Percentiles rank a stretch among this genome's conserved stretches.
These are phyloP conservation scores for Speoplatyrhinus poulsoni DNA, from an alignment of 2,113 vertebrate species.

Conservation along the genomic window DNA sequence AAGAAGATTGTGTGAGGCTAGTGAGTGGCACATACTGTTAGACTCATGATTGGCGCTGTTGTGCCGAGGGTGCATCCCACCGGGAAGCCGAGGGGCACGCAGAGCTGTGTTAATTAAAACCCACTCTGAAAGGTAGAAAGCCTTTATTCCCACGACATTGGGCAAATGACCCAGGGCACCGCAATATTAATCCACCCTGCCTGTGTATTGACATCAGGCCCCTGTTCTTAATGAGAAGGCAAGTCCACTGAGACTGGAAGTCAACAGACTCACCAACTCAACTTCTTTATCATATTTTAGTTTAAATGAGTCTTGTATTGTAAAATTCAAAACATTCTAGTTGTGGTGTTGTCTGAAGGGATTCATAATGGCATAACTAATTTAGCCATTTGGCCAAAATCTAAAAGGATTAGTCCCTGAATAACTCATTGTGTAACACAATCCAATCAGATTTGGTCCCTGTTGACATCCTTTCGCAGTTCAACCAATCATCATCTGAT, in stretches of 20 bases:
- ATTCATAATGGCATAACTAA: too few relatives aligned
- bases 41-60: conserved; percentile 26
- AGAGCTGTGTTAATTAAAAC: conserved; percentile 69
- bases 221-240: not conserved
- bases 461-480: too few relatives aligned
- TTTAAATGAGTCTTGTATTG: too few relatives aligned
- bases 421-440: too few relatives aligned
- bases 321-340: too few relatives aligned
- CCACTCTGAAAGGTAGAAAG: conserved; percentile 44
- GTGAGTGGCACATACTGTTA: conserved; percentile 38
- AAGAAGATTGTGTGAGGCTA: not conserved
- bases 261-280: not conserved
- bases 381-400: too few relatives aligned
- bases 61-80: conserved; percentile 41
- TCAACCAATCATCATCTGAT: too few relatives aligned
- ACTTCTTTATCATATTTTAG: too few relatives aligned
- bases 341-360: too few relatives aligned
- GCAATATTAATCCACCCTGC: conserved; percentile 45
- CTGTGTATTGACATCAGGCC: conserved; percentile 33
- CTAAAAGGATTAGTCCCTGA: too few relatives aligned
- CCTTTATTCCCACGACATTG: conserved; percentile 56
- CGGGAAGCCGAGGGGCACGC: conserved; percentile 39
- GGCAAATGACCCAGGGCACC: conserved; percentile 38
- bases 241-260: conserved; percentile 1
- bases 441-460: too few relatives aligned